Conservation (phyloP, 2,888 invertebrate species). For the Koerneria pararmatus region DNA sequence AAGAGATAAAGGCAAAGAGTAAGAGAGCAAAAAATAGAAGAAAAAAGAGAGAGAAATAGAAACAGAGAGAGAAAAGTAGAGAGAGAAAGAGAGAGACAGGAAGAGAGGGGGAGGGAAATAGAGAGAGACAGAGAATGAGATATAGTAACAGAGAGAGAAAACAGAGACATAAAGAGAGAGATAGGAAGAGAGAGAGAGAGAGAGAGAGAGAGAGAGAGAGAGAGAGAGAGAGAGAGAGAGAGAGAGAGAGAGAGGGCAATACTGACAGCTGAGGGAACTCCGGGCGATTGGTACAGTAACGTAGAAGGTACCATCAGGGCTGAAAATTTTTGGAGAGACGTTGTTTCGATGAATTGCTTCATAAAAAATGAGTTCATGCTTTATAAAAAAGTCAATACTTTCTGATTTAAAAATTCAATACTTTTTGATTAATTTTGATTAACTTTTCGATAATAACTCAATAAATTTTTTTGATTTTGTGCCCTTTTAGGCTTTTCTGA, state of each 20-base stretch:
- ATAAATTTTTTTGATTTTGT: too few relatives aligned
- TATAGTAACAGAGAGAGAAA: not conserved
- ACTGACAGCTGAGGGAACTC: not conserved
- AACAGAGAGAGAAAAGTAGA: not conserved
- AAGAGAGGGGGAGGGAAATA: not conserved
- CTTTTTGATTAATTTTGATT: too few relatives aligned
- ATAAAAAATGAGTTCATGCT: not conserved
- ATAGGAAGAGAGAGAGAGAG: constrained; percentile 1
- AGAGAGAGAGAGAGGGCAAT: not conserved
- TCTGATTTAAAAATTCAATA: not conserved
- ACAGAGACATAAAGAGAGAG: constrained; percentile 4
- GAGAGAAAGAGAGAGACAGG: not conserved
- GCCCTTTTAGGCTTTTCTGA: too few relatives aligned
- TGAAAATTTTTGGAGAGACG: too few relatives aligned
- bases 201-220: not conserved
- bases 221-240: not conserved
- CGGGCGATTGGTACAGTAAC: not conserved
- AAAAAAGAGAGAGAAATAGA: not conserved
- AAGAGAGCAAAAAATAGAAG: not conserved
- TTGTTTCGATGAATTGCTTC: too few relatives aligned
- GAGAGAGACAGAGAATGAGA: not conserved
- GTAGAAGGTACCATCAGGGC: not conserved
- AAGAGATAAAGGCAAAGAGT: too few relatives aligned
- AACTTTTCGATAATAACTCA: too few relatives aligned
- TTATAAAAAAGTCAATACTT: not conserved